Conservation (phyloP, 2,797 vertebrate species). For the Cynopterus sphinx region DNA sequence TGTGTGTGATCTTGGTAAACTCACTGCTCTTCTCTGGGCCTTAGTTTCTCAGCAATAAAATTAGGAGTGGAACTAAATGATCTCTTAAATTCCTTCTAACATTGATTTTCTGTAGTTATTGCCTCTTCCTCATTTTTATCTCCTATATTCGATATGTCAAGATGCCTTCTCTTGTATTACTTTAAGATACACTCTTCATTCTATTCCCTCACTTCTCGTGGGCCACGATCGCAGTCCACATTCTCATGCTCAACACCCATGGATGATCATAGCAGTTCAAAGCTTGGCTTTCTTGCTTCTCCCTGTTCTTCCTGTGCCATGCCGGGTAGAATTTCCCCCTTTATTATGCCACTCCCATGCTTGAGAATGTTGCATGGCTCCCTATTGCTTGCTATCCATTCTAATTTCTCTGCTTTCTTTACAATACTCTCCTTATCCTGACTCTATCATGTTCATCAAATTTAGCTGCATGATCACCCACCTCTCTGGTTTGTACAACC, state of each 20-base stretch:
- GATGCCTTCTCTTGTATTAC: background rate
- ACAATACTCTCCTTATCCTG: background rate
- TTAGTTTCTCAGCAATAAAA: background rate
- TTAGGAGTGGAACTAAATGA: background rate
- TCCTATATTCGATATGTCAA: background rate
- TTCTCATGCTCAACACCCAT: too few species aligned
- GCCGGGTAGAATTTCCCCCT: background rate
- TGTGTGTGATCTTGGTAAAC: background rate
- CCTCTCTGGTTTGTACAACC: fast-evolving
- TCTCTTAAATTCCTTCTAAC: background rate
- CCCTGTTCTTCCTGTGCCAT: background rate
- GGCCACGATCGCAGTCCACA: background rate
- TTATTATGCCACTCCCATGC: background rate
- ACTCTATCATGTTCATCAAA: background rate
- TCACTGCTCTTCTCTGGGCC: background rate
- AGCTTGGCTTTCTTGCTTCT: background rate
- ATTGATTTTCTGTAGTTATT: background rate
- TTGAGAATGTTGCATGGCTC: background rate
- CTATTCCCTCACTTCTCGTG: background rate
- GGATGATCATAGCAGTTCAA: too few species aligned
- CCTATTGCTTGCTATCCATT: background rate
- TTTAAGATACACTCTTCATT: background rate
- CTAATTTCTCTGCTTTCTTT: background rate
- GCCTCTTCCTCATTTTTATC: background rate
- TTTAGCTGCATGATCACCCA: background rate